Base-by-base conservation (phyloP, 2,888 invertebrate species). In the Acronicta alni region DNA sequence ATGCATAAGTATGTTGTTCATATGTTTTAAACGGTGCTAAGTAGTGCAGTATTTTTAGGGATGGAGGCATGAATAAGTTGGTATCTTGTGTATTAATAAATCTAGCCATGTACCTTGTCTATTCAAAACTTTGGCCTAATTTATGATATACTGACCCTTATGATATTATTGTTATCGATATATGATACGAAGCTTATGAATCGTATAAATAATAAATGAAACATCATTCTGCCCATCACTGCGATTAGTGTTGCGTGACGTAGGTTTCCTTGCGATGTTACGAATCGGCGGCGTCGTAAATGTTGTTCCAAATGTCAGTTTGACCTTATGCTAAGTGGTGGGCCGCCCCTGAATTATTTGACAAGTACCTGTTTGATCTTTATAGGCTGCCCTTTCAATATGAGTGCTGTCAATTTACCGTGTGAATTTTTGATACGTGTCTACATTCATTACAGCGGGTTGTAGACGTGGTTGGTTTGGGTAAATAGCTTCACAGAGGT, bases 291-390 rank as follows among this genome's bases (percentile, higher is more conserved):
- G 87, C 75, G 83, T 80, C 84, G 81, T 89, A 87, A 92, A 91
- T 89, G 90, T 85, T 89, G 84, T 86, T 88, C 77, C 84, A 93
- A 94, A 93, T 94, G 93, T 88, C 94, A 94, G 91, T 88, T 91
- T 93, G 93, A 93, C 94, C 94, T 94, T 93, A 92, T 90, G 91
- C 82, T 91, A 92, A 93, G 86, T 84, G 86, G 79, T 26, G 48
- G 73, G 76, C 81, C 80, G 75, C 83, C 84, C 80, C 84, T 89
- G 85, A 89, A 90, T 90, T 89, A 90, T 92, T 89, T 75, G 78
- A 81, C 76, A 79, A 79, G 82, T 75, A 75, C 73, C 77, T 84
- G 83, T 88, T 90, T 92, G 92, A 91, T 92, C 90, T 92, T 91
- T 93, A 82, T 74, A 78, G 80, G 79, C 78, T 82, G 88, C 88